Evolutionary conservation across 2,888 invertebrate genomes (phyloP).

Genomic region (Lepetodrilus schrolli): DNA sequence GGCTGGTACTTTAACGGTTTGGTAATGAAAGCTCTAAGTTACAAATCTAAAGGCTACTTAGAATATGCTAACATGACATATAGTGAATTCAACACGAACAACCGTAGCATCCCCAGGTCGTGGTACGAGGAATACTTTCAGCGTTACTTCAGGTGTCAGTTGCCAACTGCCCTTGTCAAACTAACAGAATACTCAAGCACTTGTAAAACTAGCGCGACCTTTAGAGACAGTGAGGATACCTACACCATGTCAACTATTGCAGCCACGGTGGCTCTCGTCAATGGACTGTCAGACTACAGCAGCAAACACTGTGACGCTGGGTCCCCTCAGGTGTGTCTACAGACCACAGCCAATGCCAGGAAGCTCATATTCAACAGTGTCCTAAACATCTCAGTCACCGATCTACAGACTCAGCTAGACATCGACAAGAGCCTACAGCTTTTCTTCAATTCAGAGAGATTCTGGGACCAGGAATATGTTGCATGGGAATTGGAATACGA

Average conservation of each 20-base stretch:
- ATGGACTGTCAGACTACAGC: slow-evolving; percentile 55
- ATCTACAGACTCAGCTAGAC: background rate
- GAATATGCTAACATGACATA: slow-evolving; percentile 54
- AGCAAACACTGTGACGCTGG: slow-evolving; percentile 27
- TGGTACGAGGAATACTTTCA: slow-evolving; percentile 77
- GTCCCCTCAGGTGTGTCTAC: slow-evolving; percentile 36
- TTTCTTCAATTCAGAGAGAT: slow-evolving; percentile 50
- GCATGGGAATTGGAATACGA: slow-evolving; percentile 43
- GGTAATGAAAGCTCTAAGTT: slow-evolving; percentile 45
- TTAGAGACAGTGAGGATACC: slow-evolving; percentile 43
- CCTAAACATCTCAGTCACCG: background rate
- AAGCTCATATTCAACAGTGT: background rate
- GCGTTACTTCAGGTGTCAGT: slow-evolving; percentile 54
- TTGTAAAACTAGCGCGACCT: slow-evolving; percentile 47
- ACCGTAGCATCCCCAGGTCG: slow-evolving; percentile 66
- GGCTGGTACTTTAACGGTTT: slow-evolving; percentile 5
- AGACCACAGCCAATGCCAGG: background rate
- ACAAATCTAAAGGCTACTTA: slow-evolving; percentile 59
- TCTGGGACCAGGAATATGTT: slow-evolving; percentile 55
- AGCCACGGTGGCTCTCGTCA: slow-evolving; percentile 67
- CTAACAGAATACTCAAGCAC: slow-evolving; percentile 26
- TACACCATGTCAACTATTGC: slow-evolving; percentile 68
- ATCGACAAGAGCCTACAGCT: slow-evolving; percentile 37
- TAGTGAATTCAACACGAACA: slow-evolving; percentile 52
- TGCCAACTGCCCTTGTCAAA: slow-evolving; percentile 41